Evolutionary conservation across 1,140 invertebrate genomes (phyloP), one percentile per base, ranked within the genome.

Genomic region (Eriocheir sinensis): DNA sequence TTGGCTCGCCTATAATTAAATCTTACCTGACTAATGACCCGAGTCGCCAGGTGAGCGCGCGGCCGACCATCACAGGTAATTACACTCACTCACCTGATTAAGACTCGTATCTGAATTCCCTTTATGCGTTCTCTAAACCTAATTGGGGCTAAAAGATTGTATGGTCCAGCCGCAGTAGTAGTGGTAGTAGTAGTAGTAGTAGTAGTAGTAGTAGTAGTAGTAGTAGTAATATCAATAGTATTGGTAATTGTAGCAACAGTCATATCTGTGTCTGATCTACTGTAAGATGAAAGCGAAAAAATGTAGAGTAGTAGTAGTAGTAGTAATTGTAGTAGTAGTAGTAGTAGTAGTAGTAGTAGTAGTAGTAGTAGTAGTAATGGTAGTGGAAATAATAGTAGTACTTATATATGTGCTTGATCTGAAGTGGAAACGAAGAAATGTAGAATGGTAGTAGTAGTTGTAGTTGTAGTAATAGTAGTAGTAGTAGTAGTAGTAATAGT

Each of bases 1-100:
- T 72, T 72, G 60, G n/a, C 60, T 72, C 60, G 60, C 60, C n/a
- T 72, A n/a, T 72, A 72, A 72, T 72, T 72, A 72, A 72, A 72
- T n/a, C 60, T 72, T n/a, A n/a, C 21, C 60, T 72, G 60, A 72
- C 21, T 72, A 72, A 72, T 72, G 60, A 21, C 6, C n/a, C 60
- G 27, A 72, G n/a, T 72, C 60, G 60, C 60, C n/a, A n/a, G 60
- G 21, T 72, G 60, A 9, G 27, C 60, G 17, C 60, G n/a, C 60
- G 27, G 60, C 60, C n/a, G 21, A n/a, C 60, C 60, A n/a, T 72
- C 60, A 72, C 60, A n/a, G 21, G 60, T n/a, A 21, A 21, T 72
- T n/a, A n/a, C 60, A 3, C 60, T n/a, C 60, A 72, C 60, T 72
- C 27, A n/a, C 60, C 27, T 72, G 60, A 72, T 72, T 72, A n/a